These are phyloP conservation scores for Chelmon rostratus DNA, from an alignment of 2,797 vertebrate species.

Conservation along the genomic window DNA sequence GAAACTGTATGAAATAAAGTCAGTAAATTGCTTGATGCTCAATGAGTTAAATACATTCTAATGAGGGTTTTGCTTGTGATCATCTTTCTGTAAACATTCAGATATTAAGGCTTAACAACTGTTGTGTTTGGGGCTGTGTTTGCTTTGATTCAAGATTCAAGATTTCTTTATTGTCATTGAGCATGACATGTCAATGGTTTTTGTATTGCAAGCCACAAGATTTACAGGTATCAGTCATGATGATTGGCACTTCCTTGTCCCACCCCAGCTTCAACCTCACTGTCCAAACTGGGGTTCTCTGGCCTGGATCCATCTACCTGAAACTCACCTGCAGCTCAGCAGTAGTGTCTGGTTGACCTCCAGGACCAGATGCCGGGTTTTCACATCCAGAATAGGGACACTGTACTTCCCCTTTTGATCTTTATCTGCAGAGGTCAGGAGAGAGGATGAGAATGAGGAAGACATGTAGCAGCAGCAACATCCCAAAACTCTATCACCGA, in stretches of 20 bases:
- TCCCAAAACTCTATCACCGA: not conserved
- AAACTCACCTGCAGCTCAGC: constrained; percentile 94
- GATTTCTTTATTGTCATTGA: no score
- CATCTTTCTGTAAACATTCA: not conserved
- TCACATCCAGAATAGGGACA: constrained; percentile 90
- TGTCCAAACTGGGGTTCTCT: not conserved
- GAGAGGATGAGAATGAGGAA: constrained; percentile 16
- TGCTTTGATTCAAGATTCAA: no score
- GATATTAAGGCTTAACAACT: not conserved
- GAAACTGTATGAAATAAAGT: not conserved
- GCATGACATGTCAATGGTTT: no score
- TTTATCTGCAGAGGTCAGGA: constrained; percentile 84
- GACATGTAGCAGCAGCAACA: not conserved
- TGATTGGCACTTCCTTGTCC: not conserved
- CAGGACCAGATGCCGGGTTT: constrained; percentile 86
- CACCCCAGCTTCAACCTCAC: not conserved
- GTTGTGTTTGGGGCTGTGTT: not conserved
- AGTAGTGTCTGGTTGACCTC: constrained; percentile 90
- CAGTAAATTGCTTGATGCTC: not conserved
- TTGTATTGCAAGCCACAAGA: no score
- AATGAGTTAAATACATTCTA: no score
- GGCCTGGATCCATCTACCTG: constrained; percentile 7
- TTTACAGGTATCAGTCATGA: not conserved
- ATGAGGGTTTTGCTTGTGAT: no score
- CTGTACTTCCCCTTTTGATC: constrained; percentile 89